These are phyloP conservation scores for Maconellicoccus hirsutus DNA, from an alignment of 1,140 invertebrate genomes.

Conservation along the genomic window DNA sequence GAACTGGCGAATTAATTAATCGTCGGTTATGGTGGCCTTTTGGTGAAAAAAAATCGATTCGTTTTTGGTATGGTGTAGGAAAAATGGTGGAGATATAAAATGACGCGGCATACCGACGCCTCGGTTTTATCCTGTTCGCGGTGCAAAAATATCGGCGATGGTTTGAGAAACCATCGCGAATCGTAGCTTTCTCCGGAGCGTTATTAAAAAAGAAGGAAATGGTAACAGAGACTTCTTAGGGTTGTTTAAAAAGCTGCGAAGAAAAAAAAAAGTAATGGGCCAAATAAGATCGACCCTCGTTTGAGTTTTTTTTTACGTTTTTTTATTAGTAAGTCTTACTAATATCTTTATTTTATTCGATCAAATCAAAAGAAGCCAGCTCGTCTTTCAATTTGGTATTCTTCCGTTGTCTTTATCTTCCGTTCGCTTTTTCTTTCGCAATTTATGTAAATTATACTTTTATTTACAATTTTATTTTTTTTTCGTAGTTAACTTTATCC, in stretches of 20 bases:
- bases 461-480: background rate
- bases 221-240: background rate
- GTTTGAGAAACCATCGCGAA: background rate
- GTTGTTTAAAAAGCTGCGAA: background rate
- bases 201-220: background rate
- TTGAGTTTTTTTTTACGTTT: background rate
- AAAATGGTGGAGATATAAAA: too few species aligned
- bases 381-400: background rate
- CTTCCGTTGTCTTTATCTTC: background rate
- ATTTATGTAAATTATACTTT: slow-evolving; percentile 6
- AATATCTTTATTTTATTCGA: slow-evolving; percentile 6
- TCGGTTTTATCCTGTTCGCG: too few species aligned
- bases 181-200: background rate
- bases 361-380: background rate
- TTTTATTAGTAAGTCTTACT: background rate
- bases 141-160: too few species aligned
- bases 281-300: slow-evolving; percentile 7
- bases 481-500: too few species aligned
- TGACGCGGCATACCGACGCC: background rate
- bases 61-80: background rate
- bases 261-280: background rate
- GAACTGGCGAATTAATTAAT: background rate
- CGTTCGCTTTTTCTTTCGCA: too few species aligned
- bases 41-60: background rate
- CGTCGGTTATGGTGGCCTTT: background rate